These are phyloP conservation scores for Drosophila elegans DNA, from an alignment of 1,140 invertebrate genomes.

Conservation along the genomic window DNA sequence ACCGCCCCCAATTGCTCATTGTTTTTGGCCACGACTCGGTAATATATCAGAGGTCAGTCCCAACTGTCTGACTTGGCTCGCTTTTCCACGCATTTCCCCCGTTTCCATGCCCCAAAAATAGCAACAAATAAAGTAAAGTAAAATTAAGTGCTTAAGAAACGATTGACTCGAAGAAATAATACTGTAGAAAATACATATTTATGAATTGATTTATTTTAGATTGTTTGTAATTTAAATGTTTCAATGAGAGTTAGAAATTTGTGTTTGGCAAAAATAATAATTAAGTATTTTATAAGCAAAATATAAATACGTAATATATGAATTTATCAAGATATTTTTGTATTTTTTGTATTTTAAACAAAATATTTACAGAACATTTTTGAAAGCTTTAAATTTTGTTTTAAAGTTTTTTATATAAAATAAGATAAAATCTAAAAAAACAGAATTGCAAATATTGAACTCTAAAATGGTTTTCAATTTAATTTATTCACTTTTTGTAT, in stretches of 20 bases:
- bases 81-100: background rate
- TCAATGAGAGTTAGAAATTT: too few species aligned
- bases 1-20: slow-evolving; percentile 8
- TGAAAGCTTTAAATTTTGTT: background rate
- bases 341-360: background rate
- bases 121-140: slow-evolving; percentile 37
- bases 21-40: slow-evolving; percentile 26
- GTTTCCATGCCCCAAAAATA: slow-evolving; percentile 24
- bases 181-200: slow-evolving; percentile 5
- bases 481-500: too few species aligned
- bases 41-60: slow-evolving; percentile 58
- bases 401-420: background rate
- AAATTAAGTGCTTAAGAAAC: slow-evolving; percentile 13
- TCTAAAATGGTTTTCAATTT: too few species aligned
- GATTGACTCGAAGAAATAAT: slow-evolving; percentile 1
- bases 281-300: too few species aligned
- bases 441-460: too few species aligned
- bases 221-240: too few species aligned
- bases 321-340: too few species aligned
- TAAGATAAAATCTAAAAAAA: too few species aligned
- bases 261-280: too few species aligned
- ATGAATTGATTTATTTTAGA: background rate
- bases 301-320: too few species aligned
- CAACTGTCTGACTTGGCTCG: slow-evolving; percentile 4
- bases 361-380: background rate